phyloP scores from a whole-genome alignment of 2,113 vertebrate genomes.

The Odontophorus gujanensis region DNA sequence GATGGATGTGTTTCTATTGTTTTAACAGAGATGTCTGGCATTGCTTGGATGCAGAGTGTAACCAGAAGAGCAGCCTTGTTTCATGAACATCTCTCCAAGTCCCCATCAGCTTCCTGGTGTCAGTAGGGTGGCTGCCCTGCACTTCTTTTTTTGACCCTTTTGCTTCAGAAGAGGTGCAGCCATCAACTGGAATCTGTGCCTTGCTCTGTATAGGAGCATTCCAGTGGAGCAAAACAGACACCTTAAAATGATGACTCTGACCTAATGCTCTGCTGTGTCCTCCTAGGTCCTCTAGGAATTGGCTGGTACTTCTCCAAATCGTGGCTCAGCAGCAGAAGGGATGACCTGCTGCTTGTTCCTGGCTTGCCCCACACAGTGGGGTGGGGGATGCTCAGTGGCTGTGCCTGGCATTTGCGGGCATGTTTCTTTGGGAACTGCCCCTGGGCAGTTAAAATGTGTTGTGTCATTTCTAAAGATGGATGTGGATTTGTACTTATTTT shows the following conservation, averaged over 20 bases:
- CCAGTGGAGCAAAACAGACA: accelerated
- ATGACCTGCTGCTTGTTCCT: neutral
- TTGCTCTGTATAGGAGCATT: accelerated
- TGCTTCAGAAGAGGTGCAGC: neutral
- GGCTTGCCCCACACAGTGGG: too few relatives aligned
- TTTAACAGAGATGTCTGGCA: neutral
- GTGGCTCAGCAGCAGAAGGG: neutral
- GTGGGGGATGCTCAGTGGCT: neutral
- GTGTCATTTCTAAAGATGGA: neutral
- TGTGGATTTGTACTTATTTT: neutral
- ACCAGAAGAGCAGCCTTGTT: neutral
- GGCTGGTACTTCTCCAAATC: too few relatives aligned
- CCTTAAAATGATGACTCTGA: neutral
- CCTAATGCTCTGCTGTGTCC: neutral
- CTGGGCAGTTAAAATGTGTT: neutral
- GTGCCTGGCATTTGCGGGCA: neutral
- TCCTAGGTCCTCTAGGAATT: neutral
- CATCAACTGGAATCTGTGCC: neutral
- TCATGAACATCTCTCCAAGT: neutral
- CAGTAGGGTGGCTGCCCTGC: neutral
- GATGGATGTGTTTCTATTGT: accelerated
- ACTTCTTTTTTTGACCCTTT: neutral
- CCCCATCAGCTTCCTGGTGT: too few relatives aligned
- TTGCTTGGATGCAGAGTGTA: accelerated
- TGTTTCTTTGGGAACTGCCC: neutral